Evolutionary conservation across 1,140 invertebrate species (phyloP), one percentile per base, ranked within the genome.

Genomic region (Bombus superbus): DNA sequence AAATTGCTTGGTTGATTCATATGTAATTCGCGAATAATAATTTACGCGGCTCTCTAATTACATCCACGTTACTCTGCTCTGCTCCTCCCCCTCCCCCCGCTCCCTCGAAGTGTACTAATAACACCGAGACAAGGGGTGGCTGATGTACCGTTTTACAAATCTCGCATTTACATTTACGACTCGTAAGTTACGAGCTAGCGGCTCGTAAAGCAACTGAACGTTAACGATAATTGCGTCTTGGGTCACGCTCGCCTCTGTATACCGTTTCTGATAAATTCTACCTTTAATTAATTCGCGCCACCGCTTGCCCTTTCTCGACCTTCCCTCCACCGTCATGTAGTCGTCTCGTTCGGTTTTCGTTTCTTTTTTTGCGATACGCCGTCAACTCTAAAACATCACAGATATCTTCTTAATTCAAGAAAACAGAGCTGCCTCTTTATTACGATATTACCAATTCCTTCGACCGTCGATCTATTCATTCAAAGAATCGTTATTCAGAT

Each of bases 141-240:
- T 85, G 38, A 66, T 53, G 81, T 53, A 76, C 81, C 89, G 78
- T 89, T 89, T 90, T 87, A 87, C 88, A 89, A 90, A 87, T 90
- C 89, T 90, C 75, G 62, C 86, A 87, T 89, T 90, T 90, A 90
- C 89, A 89, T 90, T 90, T 89, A 89, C 89, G 86, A 89, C 85
- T 85, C 78, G 88, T 87, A 87, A 89, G 79, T 90, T 90, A 90
- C 86, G 78, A 90, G 71, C 47, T 82, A 47, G 77, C 74, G 68
- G 88, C 88, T 86, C 87, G 87, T 88, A 89, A 89, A 89, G 80
- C 78, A 89, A 78, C 74, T 42, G 77, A 89, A 80, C 83, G 88
- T 90, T 90, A 90, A 90, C 89, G 88, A 89, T 89, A 90, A 90
- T 90, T 90, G 89, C 89, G 83, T 38, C 85, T 79, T 75, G 77